Evolutionary conservation across 2,888 invertebrate genomes (phyloP).

Genomic region (Hypomecis atomaria): DNA sequence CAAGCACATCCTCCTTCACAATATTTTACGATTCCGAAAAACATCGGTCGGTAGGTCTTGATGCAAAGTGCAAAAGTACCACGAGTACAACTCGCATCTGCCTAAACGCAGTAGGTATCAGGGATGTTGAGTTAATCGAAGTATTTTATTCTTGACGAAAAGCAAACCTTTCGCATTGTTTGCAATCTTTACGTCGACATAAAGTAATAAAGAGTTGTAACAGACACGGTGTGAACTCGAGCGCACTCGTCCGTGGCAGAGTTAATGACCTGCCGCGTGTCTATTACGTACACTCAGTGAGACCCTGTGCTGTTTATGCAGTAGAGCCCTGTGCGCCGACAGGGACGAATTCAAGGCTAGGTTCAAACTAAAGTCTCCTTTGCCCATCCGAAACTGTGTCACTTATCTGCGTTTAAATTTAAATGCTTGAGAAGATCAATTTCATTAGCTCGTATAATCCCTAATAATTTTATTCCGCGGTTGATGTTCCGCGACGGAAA

Average conservation of each 20-base stretch:
- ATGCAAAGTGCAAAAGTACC: constrained; percentile 10
- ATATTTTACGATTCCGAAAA: constrained; percentile 14
- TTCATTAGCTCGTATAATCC: constrained; percentile 12
- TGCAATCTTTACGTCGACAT: constrained; percentile 28
- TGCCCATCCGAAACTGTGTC: constrained; percentile 20
- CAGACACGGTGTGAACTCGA: constrained; percentile 26
- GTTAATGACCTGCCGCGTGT: constrained; percentile 30
- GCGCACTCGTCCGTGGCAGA: constrained; percentile 28
- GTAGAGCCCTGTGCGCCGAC: constrained; percentile 9
- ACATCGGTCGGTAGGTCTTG: constrained; percentile 4
- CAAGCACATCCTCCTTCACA: constrained; percentile 23
- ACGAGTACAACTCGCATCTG: constrained; percentile 13
- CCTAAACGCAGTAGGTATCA: constrained; percentile 11
- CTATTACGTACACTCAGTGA: constrained; percentile 22
- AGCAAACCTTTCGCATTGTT: constrained; percentile 17
- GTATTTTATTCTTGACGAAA: constrained; percentile 11
- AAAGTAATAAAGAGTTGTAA: constrained; percentile 32
- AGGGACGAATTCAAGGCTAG: constrained; percentile 7
- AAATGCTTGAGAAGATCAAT: constrained; percentile 12
- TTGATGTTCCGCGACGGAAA: constrained; percentile 18
- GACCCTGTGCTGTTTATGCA: constrained; percentile 24
- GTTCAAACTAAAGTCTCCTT: constrained; percentile 21
- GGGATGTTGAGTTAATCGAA: constrained; percentile 15
- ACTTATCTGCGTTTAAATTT: constrained; percentile 12
- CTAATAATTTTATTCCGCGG: constrained; percentile 5